phyloP scores from a whole-genome alignment of 2,888 invertebrate genomes.

The Itoplectis maculator region DNA sequence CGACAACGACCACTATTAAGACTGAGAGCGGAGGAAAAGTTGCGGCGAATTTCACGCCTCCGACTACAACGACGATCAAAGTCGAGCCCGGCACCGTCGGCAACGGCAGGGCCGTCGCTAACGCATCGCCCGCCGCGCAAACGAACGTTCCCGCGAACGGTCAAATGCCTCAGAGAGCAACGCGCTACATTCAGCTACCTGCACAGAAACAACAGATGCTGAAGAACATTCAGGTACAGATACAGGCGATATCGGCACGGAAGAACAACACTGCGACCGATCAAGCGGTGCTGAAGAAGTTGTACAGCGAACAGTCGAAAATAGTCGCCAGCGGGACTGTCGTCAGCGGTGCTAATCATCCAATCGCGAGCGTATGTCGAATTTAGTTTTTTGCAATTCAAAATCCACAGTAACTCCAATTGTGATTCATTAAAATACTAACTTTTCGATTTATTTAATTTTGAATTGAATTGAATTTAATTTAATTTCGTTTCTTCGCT shows the following conservation, averaged over 20 bases:
- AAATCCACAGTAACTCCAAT: no score
- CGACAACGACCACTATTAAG: constrained; percentile 71
- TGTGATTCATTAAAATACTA: no score
- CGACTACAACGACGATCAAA: constrained; percentile 72
- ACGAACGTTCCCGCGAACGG: constrained; percentile 76
- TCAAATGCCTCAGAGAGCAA: constrained; percentile 87
- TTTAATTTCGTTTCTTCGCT: neutral
- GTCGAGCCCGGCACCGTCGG: constrained; percentile 62
- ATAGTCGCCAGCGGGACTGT: constrained; percentile 90
- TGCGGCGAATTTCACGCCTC: constrained; percentile 72
- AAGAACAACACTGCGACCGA: constrained; percentile 86
- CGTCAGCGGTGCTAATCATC: constrained; percentile 82
- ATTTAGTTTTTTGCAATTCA: neutral
- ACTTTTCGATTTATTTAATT: no score
- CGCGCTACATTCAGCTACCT: constrained; percentile 89
- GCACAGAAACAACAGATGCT: constrained; percentile 90
- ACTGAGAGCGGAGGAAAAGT: constrained; percentile 76
- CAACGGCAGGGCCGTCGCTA: constrained; percentile 54
- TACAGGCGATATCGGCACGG: constrained; percentile 87
- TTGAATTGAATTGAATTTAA: no score
- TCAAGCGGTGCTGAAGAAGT: constrained; percentile 86
- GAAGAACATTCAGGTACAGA: constrained; percentile 86
- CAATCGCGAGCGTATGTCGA: constrained; percentile 77
- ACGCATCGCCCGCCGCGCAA: constrained; percentile 52
- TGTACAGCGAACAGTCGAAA: constrained; percentile 90